A percentile compares a stretch with the other conserved stretches of the same genome.
phyloP scores from a whole-genome alignment of 1,140 invertebrate genomes.

The Harlomillsia oculata region DNA sequence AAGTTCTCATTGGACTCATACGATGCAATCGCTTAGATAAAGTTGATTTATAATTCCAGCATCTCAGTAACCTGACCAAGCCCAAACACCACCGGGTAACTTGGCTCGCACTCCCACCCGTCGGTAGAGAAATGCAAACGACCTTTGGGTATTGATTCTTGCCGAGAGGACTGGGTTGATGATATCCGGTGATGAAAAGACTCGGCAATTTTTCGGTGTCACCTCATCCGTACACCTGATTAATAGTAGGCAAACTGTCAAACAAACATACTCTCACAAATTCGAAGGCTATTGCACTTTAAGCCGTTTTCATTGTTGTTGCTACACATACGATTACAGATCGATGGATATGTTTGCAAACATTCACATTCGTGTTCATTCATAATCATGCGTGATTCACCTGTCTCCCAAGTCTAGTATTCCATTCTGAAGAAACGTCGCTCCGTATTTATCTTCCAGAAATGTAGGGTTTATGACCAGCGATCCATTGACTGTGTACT shows the following conservation, averaged over 20 bases:
- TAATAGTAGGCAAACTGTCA: too few species aligned
- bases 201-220: neutral
- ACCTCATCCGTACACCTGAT: constrained; percentile 1
- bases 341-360: too few species aligned
- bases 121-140: constrained; percentile 60
- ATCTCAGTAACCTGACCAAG: constrained; percentile 65
- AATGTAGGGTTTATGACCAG: constrained; percentile 52
- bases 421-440: constrained; percentile 47
- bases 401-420: constrained; percentile 48
- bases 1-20: too few species aligned
- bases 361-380: too few species aligned
- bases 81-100: constrained; percentile 64
- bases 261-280: too few species aligned
- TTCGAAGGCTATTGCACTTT: too few species aligned
- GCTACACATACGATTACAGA: too few species aligned
- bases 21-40: too few species aligned
- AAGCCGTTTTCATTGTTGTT: too few species aligned
- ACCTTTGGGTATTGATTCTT: constrained; percentile 53
- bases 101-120: constrained; percentile 62
- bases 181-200: neutral
- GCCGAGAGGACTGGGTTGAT: constrained; percentile 45
- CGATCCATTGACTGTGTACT: constrained; percentile 44
- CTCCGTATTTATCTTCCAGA: constrained; percentile 48
- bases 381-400: too few species aligned
- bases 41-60: too few species aligned